Evolutionary conservation across 2,113 vertebrate species (phyloP).

Genomic region (Picathartes gymnocephalus): DNA sequence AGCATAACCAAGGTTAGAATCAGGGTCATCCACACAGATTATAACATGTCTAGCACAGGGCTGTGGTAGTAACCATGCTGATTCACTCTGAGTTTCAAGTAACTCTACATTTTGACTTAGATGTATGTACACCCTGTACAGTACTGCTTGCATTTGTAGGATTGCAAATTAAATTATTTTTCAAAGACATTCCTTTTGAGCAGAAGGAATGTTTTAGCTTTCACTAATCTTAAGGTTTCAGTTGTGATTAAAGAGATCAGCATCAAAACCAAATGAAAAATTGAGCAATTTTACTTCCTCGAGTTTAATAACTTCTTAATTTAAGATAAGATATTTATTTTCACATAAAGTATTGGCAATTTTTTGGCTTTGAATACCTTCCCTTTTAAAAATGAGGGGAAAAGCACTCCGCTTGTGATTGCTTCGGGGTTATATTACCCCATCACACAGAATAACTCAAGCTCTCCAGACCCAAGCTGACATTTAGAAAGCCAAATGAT

Average conservation of each 20-base stretch:
- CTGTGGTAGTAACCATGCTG: neutral
- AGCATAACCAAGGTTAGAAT: neutral
- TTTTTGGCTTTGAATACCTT: constrained; percentile 6
- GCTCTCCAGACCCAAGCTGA: neutral
- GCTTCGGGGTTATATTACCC: neutral
- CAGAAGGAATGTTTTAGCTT: constrained; percentile 13
- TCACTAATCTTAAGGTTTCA: constrained; percentile 14
- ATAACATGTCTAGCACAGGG: neutral
- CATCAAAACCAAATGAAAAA: constrained; percentile 36
- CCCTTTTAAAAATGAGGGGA: neutral
- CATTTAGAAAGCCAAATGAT: neutral
- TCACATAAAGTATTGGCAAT: neutral
- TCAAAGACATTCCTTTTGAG: neutral
- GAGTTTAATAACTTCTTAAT: constrained; percentile 43
- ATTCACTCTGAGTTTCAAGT: neutral
- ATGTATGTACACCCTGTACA: neutral
- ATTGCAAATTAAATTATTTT: neutral
- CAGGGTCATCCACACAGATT: neutral
- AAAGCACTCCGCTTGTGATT: neutral
- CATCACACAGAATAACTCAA: neutral
- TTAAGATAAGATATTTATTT: constrained; percentile 35
- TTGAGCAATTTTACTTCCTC: neutral
- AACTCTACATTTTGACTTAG: neutral
- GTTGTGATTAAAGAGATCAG: constrained; percentile 25
- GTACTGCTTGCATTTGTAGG: neutral